A percentile compares a stretch with the other conserved stretches of the same genome.
Conservation (phyloP, 1,140 invertebrate genomes). For the Ganaspis sp. region DNA sequence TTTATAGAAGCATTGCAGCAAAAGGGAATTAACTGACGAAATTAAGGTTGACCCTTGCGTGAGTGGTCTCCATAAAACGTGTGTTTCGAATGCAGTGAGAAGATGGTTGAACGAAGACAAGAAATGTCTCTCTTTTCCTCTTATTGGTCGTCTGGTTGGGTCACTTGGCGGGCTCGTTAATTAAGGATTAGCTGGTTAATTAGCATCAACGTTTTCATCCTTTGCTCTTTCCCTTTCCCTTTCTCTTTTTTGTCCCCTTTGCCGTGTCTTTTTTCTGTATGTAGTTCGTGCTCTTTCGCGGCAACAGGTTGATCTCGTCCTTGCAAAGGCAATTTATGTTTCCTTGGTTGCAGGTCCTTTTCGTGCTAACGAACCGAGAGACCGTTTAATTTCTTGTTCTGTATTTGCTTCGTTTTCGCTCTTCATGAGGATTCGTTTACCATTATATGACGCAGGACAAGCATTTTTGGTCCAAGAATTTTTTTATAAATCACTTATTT, state of each 20-base stretch:
- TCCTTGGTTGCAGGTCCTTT: constrained; percentile 1
- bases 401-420: neutral
- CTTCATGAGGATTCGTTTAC: neutral
- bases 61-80: constrained; percentile 33
- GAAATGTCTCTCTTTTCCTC: neutral
- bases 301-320: constrained; percentile 29
- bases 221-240: neutral
- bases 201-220: constrained; percentile 25
- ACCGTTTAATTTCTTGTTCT: constrained; percentile 26
- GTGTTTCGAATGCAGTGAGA: constrained; percentile 32
- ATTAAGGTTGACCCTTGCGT: constrained; percentile 18
- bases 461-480: neutral
- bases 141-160: constrained; percentile 8
- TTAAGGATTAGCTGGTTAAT: constrained; percentile 23
- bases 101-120: constrained; percentile 3
- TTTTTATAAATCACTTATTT: neutral
- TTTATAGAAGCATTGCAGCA: neutral
- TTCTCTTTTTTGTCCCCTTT: neutral
- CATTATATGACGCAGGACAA: neutral
- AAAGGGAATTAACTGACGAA: neutral
- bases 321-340: constrained; percentile 31
- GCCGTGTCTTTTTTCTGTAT: neutral
- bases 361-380: constrained; percentile 21
- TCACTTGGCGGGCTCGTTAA: constrained; percentile 19
- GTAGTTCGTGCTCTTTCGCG: neutral